A percentile compares a stretch with the other conserved stretches of the same genome.
Conservation (phyloP, 2,888 invertebrate species). For the Ecliptopera silaceata region DNA sequence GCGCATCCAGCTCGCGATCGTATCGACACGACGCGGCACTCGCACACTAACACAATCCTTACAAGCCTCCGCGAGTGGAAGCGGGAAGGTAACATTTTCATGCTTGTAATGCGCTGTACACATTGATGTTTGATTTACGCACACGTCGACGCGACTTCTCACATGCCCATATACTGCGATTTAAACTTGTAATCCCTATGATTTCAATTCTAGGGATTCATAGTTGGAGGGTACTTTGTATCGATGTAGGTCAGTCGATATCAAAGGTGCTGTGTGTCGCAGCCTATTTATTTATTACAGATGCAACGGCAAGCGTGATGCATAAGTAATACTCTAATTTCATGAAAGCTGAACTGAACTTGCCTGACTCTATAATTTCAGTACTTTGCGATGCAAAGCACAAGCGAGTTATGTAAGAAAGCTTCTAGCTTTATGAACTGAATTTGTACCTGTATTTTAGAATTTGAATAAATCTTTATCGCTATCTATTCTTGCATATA, state of each 20-base stretch:
- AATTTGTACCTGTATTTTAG: not conserved
- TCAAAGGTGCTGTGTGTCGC: conserved; percentile 4
- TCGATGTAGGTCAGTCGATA: conserved; percentile 20
- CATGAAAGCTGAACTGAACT: conserved; percentile 16
- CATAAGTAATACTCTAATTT: conserved; percentile 17
- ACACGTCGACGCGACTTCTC: conserved; percentile 55
- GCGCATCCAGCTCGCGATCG: conserved; percentile 53
- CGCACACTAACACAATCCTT: conserved; percentile 58
- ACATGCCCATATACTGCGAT: conserved; percentile 68
- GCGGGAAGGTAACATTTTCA: conserved; percentile 76
- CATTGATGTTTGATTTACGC: conserved; percentile 70
- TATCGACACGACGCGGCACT: conserved; percentile 48
- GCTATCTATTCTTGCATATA: not conserved
- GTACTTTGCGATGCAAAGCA: conserved; percentile 14
- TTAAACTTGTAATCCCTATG: conserved; percentile 80
- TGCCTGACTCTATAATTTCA: conserved; percentile 18
- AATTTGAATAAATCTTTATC: not conserved
- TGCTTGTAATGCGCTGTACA: conserved; percentile 74
- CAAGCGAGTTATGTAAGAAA: conserved; percentile 5
- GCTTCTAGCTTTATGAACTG: conserved; percentile 4
- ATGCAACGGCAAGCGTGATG: conserved; percentile 17
- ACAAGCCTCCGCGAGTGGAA: conserved; percentile 66
- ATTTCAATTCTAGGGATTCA: conserved; percentile 77
- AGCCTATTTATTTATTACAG: conserved; percentile 13
- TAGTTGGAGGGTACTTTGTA: conserved; percentile 40